Evolutionary conservation across 2,888 invertebrate species (phyloP).

Genomic region (Callosobruchus maculatus): DNA sequence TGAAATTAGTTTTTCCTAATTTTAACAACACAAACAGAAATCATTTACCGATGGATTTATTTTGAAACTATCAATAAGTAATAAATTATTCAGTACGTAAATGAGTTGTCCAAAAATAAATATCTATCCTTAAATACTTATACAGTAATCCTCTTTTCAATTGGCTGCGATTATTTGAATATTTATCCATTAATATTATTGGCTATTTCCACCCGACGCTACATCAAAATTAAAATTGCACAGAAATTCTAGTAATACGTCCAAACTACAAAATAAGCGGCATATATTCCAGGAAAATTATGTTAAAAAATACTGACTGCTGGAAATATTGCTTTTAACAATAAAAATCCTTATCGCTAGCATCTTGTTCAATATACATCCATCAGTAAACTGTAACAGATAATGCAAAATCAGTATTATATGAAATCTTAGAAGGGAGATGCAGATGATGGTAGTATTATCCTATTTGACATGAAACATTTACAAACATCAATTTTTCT

Average conservation of each 20-base stretch:
- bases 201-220: too few species aligned
- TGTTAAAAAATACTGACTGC: too few species aligned
- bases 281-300: too few species aligned
- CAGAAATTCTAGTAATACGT: background rate
- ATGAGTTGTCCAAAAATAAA: background rate
- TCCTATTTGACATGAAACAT: background rate
- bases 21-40: slow-evolving; percentile 1
- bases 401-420: background rate
- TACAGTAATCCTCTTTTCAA: too few species aligned
- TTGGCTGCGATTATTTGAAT: too few species aligned
- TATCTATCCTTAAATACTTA: background rate
- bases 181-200: too few species aligned
- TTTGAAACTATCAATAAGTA: background rate
- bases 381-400: background rate
- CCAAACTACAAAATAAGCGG: too few species aligned
- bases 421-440: background rate
- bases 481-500: background rate
- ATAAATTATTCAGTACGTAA: background rate
- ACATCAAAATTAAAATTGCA: too few species aligned
- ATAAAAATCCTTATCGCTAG: too few species aligned
- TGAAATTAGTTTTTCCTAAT: slow-evolving; percentile 3
- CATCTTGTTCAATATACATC: background rate
- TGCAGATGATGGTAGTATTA: background rate
- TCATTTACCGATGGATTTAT: background rate
- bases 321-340: too few species aligned